Percentiles rank a stretch among this genome's conserved stretches.
Conservation (phyloP, 2,888 invertebrate species). For the Eupithecia dodoneata region DNA sequence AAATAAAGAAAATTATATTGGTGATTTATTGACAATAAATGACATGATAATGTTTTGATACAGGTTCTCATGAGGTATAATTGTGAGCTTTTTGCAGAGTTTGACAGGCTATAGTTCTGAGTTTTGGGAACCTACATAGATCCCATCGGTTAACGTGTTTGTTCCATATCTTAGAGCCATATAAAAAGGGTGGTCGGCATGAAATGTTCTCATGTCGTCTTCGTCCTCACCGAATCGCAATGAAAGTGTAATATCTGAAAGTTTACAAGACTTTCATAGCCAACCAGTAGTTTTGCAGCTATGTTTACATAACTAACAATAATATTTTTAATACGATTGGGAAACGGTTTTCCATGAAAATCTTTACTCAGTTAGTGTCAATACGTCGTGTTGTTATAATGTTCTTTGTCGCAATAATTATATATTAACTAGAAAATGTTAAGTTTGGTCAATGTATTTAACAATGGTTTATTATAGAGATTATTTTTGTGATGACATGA, state of each 20-base stretch:
- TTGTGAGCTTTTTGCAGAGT: background rate
- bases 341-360: background rate
- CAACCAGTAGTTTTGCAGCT: background rate
- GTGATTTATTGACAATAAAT: background rate
- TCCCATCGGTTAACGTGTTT: background rate
- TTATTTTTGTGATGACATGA: too few species aligned
- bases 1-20: background rate
- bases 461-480: background rate
- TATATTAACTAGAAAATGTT: background rate
- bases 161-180: background rate
- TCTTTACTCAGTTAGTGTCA: background rate
- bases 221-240: background rate
- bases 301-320: background rate
- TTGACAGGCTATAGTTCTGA: background rate
- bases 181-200: constrained; percentile 4
- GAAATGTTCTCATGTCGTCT: background rate
- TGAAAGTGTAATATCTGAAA: background rate
- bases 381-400: too few species aligned
- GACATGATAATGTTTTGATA: background rate
- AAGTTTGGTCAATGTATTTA: background rate
- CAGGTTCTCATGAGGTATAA: background rate
- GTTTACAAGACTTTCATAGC: background rate
- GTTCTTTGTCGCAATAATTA: background rate
- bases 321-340: background rate
- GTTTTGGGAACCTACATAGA: background rate